Percentiles rank a stretch among this genome's conserved stretches.
Evolutionary conservation across 2,113 vertebrate genomes (phyloP).

Genomic region (Mesoclemmys tuberculata): DNA sequence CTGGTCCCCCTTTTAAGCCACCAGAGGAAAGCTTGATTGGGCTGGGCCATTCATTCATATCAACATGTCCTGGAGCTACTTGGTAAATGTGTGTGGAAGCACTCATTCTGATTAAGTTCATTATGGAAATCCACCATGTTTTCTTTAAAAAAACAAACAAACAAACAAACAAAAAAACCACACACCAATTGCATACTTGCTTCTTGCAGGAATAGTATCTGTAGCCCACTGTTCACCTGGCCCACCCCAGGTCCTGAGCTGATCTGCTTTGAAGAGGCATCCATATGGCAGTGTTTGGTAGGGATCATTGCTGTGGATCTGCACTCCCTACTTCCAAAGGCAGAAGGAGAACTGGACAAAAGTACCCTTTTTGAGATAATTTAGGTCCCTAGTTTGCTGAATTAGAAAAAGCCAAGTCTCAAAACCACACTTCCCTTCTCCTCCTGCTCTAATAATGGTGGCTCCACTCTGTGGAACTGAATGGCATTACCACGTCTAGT

Average conservation of each 20-base stretch:
- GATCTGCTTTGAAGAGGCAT: background rate
- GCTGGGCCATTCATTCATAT: background rate
- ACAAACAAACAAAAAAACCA: no score
- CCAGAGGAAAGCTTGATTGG: background rate
- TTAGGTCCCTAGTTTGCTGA: background rate
- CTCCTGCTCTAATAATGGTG: background rate
- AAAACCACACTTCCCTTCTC: background rate
- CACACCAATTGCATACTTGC: background rate
- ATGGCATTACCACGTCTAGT: background rate
- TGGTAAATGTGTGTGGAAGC: background rate
- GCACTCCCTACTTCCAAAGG: background rate
- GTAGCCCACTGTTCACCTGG: background rate
- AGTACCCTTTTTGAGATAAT: background rate
- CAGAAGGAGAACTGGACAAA: background rate
- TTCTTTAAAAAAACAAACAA: background rate
- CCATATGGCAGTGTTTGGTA: background rate
- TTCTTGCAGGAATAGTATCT: background rate
- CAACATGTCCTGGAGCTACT: background rate
- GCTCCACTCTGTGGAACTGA: background rate
- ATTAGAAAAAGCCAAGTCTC: fast-evolving
- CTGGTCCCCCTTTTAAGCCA: background rate
- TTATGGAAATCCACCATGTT: fast-evolving
- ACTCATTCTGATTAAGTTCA: background rate
- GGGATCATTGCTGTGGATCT: background rate
- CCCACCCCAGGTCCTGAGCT: background rate